Base-by-base conservation (phyloP, 53 echinoderm and acorn worm genomes). In the Actinopyga echinites region DNA sequence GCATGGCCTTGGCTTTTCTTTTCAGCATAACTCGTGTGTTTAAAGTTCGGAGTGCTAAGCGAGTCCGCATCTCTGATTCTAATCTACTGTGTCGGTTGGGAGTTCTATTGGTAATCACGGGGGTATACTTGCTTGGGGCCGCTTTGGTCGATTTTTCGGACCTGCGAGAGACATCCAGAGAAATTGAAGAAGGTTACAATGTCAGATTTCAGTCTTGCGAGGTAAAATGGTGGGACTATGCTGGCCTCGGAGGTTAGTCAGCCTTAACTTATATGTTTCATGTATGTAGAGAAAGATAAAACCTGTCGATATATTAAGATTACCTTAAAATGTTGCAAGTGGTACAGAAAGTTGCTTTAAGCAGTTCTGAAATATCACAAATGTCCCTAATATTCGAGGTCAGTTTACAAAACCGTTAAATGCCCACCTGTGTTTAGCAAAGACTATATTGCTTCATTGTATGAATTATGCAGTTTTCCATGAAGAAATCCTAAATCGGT, bases 11-110 rank as follows among this genome's bases (percentile, higher is more conserved):
- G 17, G 17, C 32, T 22, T 38, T 34, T 68, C n/a, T 30, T 79
- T 79, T 3, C 83, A 95, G 95, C 24, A 95, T 95, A 62, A 95
- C 93, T 3, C 80, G 86, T 23, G 91, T 95, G 20, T 95, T 95
- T 69, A 86, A 86, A 10, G 95, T 95, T 1, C 89, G 93, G 26
- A 95, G 95, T 68, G 93, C 93, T 49, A 95, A 95, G 67, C 93
- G 93, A 12, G 89, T 95, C 43, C 93, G 93, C 26, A 93, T 93
- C 30, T 85, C 89, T 3, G 95, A 95, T 69, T 66, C 67, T 28
- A 84, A 64, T 37, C 87, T 95, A 17, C 85, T 88, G 68, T 28
- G 69, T 23, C 90, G 91, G 20, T 85, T 95, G 19, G 79, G 54
- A 31, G 33, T 87, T 11, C 74, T 92, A 8, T 44, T 91, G 22